phyloP scores from a whole-genome alignment of 30 jellyfish, hydroid and myxozoan genomes.

The Cassiopea xamachana region DNA sequence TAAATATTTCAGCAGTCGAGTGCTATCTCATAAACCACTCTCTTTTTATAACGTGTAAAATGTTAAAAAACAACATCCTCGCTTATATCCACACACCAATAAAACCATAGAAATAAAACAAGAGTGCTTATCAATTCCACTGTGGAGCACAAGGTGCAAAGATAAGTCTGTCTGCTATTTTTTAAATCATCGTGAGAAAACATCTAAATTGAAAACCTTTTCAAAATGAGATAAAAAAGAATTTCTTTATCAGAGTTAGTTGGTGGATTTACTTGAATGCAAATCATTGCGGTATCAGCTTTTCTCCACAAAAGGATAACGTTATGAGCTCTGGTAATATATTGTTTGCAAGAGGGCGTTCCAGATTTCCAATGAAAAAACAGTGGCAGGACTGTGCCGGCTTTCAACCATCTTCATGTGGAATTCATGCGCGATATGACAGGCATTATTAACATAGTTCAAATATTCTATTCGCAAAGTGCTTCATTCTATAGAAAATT shows the following conservation, averaged over 20 bases:
- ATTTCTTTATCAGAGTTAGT: background rate
- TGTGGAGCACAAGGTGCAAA: background rate
- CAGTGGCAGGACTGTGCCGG: background rate
- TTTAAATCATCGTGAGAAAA: background rate
- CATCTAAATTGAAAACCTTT: background rate
- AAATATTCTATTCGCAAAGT: too few relatives aligned
- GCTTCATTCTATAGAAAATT: too few relatives aligned
- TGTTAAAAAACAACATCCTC: too few relatives aligned
- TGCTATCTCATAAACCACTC: too few relatives aligned
- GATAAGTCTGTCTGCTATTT: background rate
- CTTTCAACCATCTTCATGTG: too few relatives aligned
- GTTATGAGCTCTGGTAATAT: background rate
- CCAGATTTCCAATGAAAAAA: too few relatives aligned
- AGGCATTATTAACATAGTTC: too few relatives aligned
- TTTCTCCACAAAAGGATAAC: background rate
- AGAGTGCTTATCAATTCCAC: background rate
- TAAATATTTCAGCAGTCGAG: too few relatives aligned
- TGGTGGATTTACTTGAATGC: background rate
- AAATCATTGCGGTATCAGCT: background rate
- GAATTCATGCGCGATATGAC: too few relatives aligned
- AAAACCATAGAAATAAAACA: background rate
- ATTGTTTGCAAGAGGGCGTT: too few relatives aligned
- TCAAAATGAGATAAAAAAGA: background rate
- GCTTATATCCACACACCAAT: too few relatives aligned
- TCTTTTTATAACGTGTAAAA: too few relatives aligned